These are phyloP conservation scores for Decapterus maruadsi DNA, from an alignment of 2,797 vertebrate genomes.

Conservation along the genomic window DNA sequence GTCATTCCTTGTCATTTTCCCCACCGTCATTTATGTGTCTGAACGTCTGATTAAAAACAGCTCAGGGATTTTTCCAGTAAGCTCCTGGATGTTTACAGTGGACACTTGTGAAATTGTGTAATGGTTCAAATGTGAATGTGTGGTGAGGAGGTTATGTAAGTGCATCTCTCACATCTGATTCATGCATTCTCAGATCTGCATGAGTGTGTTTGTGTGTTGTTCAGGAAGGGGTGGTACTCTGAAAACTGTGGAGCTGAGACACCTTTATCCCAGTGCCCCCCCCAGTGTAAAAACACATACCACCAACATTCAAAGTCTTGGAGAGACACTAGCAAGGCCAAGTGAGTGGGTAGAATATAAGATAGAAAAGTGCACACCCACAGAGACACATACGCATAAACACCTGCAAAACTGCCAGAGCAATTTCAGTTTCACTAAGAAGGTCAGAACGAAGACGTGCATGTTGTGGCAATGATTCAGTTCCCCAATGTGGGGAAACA, in stretches of 20 bases:
- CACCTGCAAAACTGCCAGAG: conserved; percentile 66
- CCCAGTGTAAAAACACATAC: conserved; percentile 63
- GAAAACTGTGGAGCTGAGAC: conserved; percentile 59
- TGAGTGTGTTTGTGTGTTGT: conserved; percentile 60
- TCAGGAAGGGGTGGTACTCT: conserved; percentile 57
- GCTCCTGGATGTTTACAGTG: conserved; percentile 60
- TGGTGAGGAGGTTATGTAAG: conserved; percentile 75
- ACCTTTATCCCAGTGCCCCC: conserved; percentile 66
- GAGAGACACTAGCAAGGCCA: conserved; percentile 64
- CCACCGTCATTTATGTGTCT: conserved; percentile 25
- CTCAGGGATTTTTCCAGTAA: conserved; percentile 46
- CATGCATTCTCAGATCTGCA: conserved; percentile 72
- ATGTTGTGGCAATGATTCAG: conserved; percentile 57
- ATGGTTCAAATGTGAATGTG: conserved; percentile 71
- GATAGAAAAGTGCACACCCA: conserved; percentile 67
- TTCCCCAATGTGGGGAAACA: conserved; percentile 53
- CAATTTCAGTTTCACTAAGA: conserved; percentile 59
- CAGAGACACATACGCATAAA: conserved; percentile 60
- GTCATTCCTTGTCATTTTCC: conserved; percentile 32
- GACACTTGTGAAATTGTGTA: conserved; percentile 72
- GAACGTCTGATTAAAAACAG: conserved; percentile 35
- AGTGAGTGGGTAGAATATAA: conserved; percentile 69
- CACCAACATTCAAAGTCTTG: conserved; percentile 69
- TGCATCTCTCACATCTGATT: conserved; percentile 72
- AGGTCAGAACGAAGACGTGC: conserved; percentile 59